Base-by-base conservation (phyloP, 2,797 vertebrate genomes). In the Coregonus ussuriensis region DNA sequence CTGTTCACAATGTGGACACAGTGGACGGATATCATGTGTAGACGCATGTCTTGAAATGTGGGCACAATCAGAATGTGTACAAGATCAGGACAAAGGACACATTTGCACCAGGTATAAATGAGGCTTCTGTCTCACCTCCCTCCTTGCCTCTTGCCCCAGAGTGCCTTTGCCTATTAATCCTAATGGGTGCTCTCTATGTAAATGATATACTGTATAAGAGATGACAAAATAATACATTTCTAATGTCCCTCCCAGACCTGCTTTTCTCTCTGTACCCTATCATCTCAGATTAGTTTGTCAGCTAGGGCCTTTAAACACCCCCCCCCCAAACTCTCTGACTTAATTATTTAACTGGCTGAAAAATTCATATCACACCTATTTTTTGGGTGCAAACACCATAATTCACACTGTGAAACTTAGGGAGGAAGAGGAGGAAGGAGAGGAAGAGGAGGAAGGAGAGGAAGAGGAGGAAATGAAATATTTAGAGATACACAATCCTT, bases 291-390 rank as follows among this genome's bases (percentile, higher is more conserved):
- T 88, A 89, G 89, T 93, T 93, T 92, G 90, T 89, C 84, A 84
- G 86, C 6, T 62, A 21, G 87, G 83, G 87, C 90, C 87, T 75
- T 33, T 33, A 33, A 33, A 33, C 2, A 33, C 79, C 86, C 59
- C 80, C 80, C 87, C 88, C 89, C 90, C 88, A 92, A 93, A 93
- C 90, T 92, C 89, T 91, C 86, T 79, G 70, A 52, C 89, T 93
- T 90, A 93, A 93, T 93, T 92, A 94, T 94, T 93, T 85, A 94
- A 92, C 83, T 74, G 82, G 74, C 75, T 90, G 68, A 91, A 91
- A 92, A 87, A 93, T 91, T 90, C 77, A 91, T 91, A 86, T 71
- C 78, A 84, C 83, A 72, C 81, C 68, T 86, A 15, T 31, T 89
- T 89, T 91, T 86, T 83, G 84, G 84, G 84, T 84, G 88, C 87